phyloP scores from a whole-genome alignment of 1,140 invertebrate genomes.

The Drosophila subobscura region DNA sequence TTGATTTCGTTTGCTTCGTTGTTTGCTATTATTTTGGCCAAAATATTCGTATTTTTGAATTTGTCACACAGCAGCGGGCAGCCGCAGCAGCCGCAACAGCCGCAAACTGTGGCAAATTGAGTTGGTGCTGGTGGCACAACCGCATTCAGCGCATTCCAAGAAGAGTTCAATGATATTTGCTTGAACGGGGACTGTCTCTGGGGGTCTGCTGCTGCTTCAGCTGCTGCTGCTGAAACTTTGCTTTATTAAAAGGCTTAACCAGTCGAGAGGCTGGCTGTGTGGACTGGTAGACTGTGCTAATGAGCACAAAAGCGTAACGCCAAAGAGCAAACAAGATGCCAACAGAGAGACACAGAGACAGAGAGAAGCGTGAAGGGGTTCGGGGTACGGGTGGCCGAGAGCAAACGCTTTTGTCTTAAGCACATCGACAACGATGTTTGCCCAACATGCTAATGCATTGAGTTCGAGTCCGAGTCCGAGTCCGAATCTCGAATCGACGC shows the following conservation, averaged over 20 bases:
- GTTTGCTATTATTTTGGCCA: conserved; percentile 64
- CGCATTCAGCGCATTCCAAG: conserved; percentile 55
- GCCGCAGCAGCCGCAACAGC: conserved; percentile 9
- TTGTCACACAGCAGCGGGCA: conserved; percentile 68
- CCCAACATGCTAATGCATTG: conserved; percentile 78
- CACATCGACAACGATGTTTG: conserved; percentile 74
- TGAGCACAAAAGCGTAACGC: conserved; percentile 82
- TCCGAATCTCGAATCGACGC: conserved; percentile 46
- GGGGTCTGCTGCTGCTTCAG: conserved; percentile 1
- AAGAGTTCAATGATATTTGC: conserved; percentile 78
- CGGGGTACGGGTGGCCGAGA: conserved; percentile 14
- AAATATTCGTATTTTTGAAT: conserved; percentile 53
- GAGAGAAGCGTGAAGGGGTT: not conserved
- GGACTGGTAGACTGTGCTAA: conserved; percentile 54
- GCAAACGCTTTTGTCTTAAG: conserved; percentile 74
- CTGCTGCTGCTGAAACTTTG: conserved; percentile 51
- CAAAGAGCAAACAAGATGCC: conserved; percentile 48
- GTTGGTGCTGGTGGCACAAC: conserved; percentile 19
- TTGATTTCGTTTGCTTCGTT: conserved; percentile 52
- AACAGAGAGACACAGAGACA: conserved; percentile 25
- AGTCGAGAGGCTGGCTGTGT: conserved; percentile 46
- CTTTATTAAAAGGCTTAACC: conserved; percentile 83
- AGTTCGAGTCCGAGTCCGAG: conserved; percentile 32
- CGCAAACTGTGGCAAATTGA: conserved; percentile 52
- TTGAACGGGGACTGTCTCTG: conserved; percentile 6